Base-by-base conservation (phyloP, 2,113 vertebrate species). In the Salminus brasiliensis region DNA sequence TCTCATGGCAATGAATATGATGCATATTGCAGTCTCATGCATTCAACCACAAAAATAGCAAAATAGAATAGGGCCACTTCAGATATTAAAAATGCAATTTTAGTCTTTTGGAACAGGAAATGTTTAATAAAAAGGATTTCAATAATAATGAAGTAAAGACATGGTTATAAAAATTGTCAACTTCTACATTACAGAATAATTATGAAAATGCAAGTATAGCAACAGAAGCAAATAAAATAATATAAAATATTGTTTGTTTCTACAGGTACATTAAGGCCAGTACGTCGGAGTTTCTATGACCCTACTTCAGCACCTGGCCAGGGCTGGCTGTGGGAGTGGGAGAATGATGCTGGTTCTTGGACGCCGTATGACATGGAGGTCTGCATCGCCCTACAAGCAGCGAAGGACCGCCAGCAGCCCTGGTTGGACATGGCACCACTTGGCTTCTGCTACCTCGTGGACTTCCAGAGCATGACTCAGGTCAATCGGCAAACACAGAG, bases 271-370 rank as follows among this genome's bases (percentile, higher is more conserved):
- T 95, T 98, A 91, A 93, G 97, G 63, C 95, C 97, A 0, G 96
- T 99, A 34, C 92, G 97, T 45, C 95, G 97, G 71, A 97, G 95
- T 88, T 98, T 99, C 91, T 99, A 97, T 27, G 96, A 99, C 74
- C 97, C 96, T 0, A 95, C 95, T 36, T 97, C 97, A 0, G 97
- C 98, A 0, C 98, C 98, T 0, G 97, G 96, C 53, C 96, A 98
- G 86, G 97, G 97, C 76, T 95, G 97, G 85, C 93, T 98, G 88
- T 99, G 98, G 98, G 98, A 99, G 82, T 99, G 98, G 98, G 96
- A 99, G 89, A 98, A 93, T 73, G 97, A 98, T 89, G 89, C 94
- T 27, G 96, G 93, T 78, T 96, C 96, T 55, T 99, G 97, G 98
- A 98, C 96, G 0, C 93, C 96, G 23, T 99, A 98, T 81, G 97